Evolutionary conservation across 92 coral and sea anemone species (phyloP).

Genomic region (Parazoanthus atlanticus): DNA sequence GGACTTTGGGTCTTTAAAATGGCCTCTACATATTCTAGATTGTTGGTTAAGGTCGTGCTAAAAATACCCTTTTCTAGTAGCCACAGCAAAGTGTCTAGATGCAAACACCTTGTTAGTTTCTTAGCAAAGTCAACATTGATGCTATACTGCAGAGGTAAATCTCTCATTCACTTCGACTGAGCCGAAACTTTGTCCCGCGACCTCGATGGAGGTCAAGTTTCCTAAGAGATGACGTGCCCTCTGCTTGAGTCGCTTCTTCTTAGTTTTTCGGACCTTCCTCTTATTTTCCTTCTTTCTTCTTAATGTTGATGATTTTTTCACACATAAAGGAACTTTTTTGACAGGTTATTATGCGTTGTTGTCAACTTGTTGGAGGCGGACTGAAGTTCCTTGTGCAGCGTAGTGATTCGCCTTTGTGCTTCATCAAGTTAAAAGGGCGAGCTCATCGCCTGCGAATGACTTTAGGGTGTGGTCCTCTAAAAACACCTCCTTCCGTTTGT

Average conservation of each 20-base stretch:
- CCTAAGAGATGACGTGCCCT: slow-evolving; percentile 33
- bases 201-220: slow-evolving; percentile 41
- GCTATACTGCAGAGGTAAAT: background rate
- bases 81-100: slow-evolving; percentile 27
- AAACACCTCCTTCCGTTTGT: too few relatives aligned
- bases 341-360: too few relatives aligned
- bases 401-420: too few relatives aligned
- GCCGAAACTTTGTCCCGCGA: slow-evolving; percentile 40
- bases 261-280: slow-evolving; percentile 30
- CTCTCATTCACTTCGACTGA: background rate
- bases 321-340: too few relatives aligned
- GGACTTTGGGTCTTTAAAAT: background rate
- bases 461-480: too few relatives aligned
- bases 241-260: slow-evolving; percentile 44
- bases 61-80: background rate
- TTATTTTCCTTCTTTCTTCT: slow-evolving; percentile 37
- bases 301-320: slow-evolving; percentile 12
- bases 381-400: too few relatives aligned
- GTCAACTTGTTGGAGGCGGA: too few relatives aligned
- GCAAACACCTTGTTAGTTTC: slow-evolving; percentile 7
- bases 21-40: slow-evolving; percentile 5
- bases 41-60: slow-evolving; percentile 19
- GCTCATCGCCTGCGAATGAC: too few relatives aligned
- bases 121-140: slow-evolving; percentile 16
- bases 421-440: too few relatives aligned